Percentiles rank a stretch among this genome's conserved stretches.
Evolutionary conservation across 2,797 vertebrate genomes (phyloP).

Genomic region (Merluccius polli): DNA sequence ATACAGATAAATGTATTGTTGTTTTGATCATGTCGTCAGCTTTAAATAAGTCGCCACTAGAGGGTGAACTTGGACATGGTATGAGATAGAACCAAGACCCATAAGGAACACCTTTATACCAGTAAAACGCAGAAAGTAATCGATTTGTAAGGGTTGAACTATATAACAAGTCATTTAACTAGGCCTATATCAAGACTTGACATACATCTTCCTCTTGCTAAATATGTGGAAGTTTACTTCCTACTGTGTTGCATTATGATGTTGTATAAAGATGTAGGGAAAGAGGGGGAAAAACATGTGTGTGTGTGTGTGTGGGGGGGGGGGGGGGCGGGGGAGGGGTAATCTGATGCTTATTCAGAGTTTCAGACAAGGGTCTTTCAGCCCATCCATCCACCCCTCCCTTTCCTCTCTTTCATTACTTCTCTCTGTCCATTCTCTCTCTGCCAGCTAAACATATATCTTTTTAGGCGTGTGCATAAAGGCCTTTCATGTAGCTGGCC

Average conservation of each 20-base stretch:
- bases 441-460: slow-evolving; percentile 64
- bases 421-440: slow-evolving; percentile 37
- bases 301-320: background rate
- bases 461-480: slow-evolving; percentile 47
- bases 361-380: slow-evolving; percentile 35
- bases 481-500: slow-evolving; percentile 65
- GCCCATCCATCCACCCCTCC: background rate
- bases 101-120: background rate
- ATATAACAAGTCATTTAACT: background rate
- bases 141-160: background rate
- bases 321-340: background rate
- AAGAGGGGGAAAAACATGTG: background rate
- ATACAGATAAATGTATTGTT: too few species aligned
- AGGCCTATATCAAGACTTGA: background rate
- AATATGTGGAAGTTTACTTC: background rate
- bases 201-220: background rate
- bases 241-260: background rate
- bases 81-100: background rate
- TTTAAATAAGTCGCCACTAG: background rate
- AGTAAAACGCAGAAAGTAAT: background rate
- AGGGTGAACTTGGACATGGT: background rate
- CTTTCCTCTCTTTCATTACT: background rate
- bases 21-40: too few species aligned
- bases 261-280: background rate
- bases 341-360: slow-evolving; percentile 26